A percentile compares a stretch with the other conserved stretches of the same genome.
Evolutionary conservation across 1,140 invertebrate genomes (phyloP).

Genomic region (Brachystomella parvula): DNA sequence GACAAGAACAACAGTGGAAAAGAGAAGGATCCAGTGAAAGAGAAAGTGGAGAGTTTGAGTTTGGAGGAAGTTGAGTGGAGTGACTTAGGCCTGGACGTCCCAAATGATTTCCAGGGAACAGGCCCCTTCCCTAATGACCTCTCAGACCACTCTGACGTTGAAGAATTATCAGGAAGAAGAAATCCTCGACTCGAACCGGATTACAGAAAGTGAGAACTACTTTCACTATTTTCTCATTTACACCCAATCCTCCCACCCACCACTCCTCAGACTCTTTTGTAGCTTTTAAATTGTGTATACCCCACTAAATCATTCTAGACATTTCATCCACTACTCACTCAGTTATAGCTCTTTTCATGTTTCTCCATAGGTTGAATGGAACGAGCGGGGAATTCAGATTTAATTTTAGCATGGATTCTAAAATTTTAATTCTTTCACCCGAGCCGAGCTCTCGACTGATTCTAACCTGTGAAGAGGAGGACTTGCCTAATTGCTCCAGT

Average conservation of each 20-base stretch:
- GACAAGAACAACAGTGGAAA: neutral
- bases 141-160: neutral
- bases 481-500: slow-evolving; percentile 29
- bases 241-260: neutral
- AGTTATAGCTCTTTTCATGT: neutral
- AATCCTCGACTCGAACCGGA: neutral
- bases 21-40: neutral
- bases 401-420: slow-evolving; percentile 32
- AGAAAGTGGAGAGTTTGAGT: neutral
- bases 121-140: neutral
- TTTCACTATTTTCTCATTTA: neutral
- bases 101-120: neutral
- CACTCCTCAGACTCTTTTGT: too few relatives aligned
- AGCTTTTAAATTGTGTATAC: too few relatives aligned
- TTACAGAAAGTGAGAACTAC: neutral
- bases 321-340: too few relatives aligned
- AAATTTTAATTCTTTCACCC: slow-evolving; percentile 23
- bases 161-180: neutral
- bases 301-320: too few relatives aligned
- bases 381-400: slow-evolving; percentile 27
- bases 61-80: neutral
- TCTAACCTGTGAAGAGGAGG: slow-evolving; percentile 24
- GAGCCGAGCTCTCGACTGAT: slow-evolving; percentile 20
- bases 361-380: slow-evolving; percentile 21
- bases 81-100: neutral